Percentiles rank a stretch among this genome's conserved stretches.
Evolutionary conservation across 2,113 vertebrate genomes (phyloP).

Genomic region (Meriones unguiculatus): DNA sequence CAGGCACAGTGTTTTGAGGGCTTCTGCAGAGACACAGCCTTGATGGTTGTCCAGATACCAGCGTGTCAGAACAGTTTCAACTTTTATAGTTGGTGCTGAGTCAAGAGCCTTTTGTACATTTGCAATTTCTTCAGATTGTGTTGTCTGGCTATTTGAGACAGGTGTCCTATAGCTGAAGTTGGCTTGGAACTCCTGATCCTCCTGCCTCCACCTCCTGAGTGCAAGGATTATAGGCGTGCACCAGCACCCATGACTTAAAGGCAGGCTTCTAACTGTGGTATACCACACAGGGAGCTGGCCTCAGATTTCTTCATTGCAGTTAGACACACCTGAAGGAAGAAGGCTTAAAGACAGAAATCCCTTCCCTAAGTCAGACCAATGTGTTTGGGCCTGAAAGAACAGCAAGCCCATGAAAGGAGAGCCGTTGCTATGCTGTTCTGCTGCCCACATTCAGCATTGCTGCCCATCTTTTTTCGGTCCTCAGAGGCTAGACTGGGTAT

Average conservation of each 20-base stretch:
- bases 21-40: not conserved
- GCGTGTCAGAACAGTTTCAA: not conserved
- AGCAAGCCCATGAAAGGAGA: not conserved
- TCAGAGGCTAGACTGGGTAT: not conserved
- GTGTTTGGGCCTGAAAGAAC: not conserved
- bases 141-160: not conserved
- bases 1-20: not conserved
- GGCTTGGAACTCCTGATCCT: not conserved
- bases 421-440: not conserved
- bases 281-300: not conserved
- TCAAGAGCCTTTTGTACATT: not conserved
- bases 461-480: not conserved
- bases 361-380: not conserved
- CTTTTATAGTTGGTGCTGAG: not conserved
- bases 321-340: constrained; percentile 28
- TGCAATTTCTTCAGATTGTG: not conserved
- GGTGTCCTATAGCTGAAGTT: not conserved
- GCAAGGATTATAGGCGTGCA: not conserved
- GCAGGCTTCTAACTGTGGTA: not conserved
- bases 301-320: not conserved
- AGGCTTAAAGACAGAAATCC: not conserved
- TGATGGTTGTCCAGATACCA: not conserved
- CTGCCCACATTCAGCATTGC: not conserved
- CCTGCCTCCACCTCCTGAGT: not conserved
- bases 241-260: not conserved